phyloP scores from a whole-genome alignment of 2,797 vertebrate genomes.

The Lophura swinhoii region DNA sequence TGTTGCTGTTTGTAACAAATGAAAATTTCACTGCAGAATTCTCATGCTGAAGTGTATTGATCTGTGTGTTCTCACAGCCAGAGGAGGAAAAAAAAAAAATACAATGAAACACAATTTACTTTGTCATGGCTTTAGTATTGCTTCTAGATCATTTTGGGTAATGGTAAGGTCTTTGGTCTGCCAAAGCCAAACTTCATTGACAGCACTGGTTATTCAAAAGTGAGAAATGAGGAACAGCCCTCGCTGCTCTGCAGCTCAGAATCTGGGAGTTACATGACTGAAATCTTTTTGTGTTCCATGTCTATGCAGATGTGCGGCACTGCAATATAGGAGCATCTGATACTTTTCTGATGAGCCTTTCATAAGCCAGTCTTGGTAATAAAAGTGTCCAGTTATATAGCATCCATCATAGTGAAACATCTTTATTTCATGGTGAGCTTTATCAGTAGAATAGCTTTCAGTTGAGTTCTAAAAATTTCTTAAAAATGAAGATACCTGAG shows the following conservation, averaged over 20 bases:
- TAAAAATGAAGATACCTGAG: not conserved
- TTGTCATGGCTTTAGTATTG: conserved; percentile 77
- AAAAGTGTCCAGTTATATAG: not conserved
- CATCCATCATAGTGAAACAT: not conserved
- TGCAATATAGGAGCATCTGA: not conserved
- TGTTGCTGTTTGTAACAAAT: conserved; percentile 82
- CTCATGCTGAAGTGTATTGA: conserved; percentile 80
- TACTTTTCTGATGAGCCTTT: not conserved
- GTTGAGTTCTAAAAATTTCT: not conserved
- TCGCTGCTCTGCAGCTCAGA: conserved; percentile 23
- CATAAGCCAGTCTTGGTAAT: not conserved
- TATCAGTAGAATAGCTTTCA: not conserved
- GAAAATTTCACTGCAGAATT: conserved; percentile 80
- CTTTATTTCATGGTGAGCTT: conserved; percentile 1
- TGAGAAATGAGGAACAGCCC: not conserved
- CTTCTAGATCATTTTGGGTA: conserved; percentile 79
- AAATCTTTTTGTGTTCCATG: not conserved
- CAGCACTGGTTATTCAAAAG: conserved; percentile 74
- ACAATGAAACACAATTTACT: conserved; percentile 68
- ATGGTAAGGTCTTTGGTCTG: conserved; percentile 75
- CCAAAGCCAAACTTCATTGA: conserved; percentile 84
- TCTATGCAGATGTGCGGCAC: not conserved
- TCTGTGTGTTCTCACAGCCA: conserved; percentile 74
- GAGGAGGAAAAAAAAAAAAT: conserved; percentile 6
- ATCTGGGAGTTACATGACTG: not conserved